Percentiles rank a stretch among this genome's conserved stretches.
Conservation (phyloP, 1,140 invertebrate species). For the Brachionus koreanus region DNA sequence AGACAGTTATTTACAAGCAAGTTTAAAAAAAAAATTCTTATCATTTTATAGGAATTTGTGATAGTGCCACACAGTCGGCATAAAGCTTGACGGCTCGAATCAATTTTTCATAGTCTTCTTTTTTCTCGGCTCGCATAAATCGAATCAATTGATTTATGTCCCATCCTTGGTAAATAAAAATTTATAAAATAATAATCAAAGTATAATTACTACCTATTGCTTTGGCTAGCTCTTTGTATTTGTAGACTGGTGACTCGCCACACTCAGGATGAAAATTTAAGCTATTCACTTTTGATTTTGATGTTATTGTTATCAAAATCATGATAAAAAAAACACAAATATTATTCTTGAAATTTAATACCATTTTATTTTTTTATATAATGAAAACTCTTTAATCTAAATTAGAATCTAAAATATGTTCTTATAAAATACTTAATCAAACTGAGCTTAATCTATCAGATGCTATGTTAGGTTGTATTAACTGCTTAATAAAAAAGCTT, state of each 20-base stretch:
- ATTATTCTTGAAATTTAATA: slow-evolving; percentile 33
- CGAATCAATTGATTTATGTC: slow-evolving; percentile 26
- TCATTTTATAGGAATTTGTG: slow-evolving; percentile 32
- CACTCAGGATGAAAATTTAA: slow-evolving; percentile 40
- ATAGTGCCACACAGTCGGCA: slow-evolving; percentile 3
- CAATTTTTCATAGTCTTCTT: slow-evolving; percentile 35
- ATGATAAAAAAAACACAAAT: slow-evolving; percentile 13
- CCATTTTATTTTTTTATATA: not conserved
- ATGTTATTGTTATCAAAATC: not conserved
- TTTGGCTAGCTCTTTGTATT: slow-evolving; percentile 26
- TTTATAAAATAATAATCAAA: not conserved
- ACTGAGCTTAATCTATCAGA: not conserved
- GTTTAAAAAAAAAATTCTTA: not conserved
- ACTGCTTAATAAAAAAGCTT: not conserved
- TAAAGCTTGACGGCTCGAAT: slow-evolving; percentile 9
- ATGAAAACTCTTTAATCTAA: not conserved
- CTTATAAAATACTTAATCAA: not conserved
- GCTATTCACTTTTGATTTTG: not conserved
- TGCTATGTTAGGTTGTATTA: not conserved
- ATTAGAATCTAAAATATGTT: not conserved
- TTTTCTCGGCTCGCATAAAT: slow-evolving; percentile 27
- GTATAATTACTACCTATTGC: slow-evolving; percentile 35
- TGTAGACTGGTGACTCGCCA: slow-evolving; percentile 26
- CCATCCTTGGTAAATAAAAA: slow-evolving; percentile 20
- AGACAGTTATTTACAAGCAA: not conserved